Base-by-base conservation (phyloP, 2,888 invertebrate genomes). In the Lysandra coridon region DNA sequence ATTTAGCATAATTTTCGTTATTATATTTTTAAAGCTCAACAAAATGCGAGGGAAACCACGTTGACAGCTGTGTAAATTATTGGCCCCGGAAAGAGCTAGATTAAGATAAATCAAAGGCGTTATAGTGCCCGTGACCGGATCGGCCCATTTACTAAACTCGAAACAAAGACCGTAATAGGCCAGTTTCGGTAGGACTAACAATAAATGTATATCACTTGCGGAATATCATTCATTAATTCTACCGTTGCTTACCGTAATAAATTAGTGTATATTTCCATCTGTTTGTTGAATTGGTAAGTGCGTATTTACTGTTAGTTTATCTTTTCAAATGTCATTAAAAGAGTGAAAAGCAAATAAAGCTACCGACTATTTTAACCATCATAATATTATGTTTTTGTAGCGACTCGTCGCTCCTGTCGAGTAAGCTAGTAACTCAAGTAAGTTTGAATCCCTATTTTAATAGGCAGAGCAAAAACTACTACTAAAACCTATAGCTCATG, bases 71-170 rank as follows among this genome's bases (percentile, higher is more conserved):
- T 57, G 30, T 76, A 76, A 76, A 57, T 76, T 76, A 76, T 76
- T 76, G 17, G 53, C 6, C 30, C 49, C 53, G 57, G 53, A 76
- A 76, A 57, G 57, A 57, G 76, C 53, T 76, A 53, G 57, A 75
- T 75, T 75, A 75, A 76, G 76, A 76, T 76, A 76, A 76, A 76
- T 76, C 76, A 76, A 57, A 76, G 57, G 57, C 57, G 57, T 23
- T 23, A 23, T 33, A 76, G 37, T 44, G 33, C 17, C 76, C 76
- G 76, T 76, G 76, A 76, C 76, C 76, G 76, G 33, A 57, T 53
- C 76, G 76, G 76, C 53, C 53, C 76, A 76, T 76, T 76, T 76
- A 76, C 33, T 76, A 33, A 76, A 33, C 76, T 76, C 33, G 76
- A 6, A 76, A 76, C 76, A 76, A 76, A 76, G 76, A 57, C 17